Evolutionary conservation across 2,113 vertebrate genomes (phyloP).

Genomic region (Brachypteracias leptosomus): DNA sequence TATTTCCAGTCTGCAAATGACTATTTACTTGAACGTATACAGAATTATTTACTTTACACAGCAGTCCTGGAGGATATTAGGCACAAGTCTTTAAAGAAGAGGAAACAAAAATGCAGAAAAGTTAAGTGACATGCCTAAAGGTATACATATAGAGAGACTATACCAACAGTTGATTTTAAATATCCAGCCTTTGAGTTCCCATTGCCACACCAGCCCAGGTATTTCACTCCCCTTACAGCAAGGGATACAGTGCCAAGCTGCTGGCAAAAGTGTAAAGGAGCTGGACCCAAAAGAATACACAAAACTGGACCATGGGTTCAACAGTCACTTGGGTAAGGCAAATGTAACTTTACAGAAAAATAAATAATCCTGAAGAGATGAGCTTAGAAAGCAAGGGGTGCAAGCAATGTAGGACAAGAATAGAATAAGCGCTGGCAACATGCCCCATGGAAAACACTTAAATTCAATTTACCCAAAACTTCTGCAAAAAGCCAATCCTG

Average conservation of each 20-base stretch:
- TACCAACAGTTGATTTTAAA: neutral
- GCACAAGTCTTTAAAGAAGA: neutral
- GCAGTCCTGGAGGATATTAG: neutral
- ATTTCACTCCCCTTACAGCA: neutral
- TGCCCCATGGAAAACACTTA: neutral
- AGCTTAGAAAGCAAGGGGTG: neutral
- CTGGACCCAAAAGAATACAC: neutral
- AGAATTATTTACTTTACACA: neutral
- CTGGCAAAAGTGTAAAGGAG: neutral
- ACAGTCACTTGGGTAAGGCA: neutral
- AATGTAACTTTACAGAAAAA: neutral
- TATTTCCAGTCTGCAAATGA: neutral
- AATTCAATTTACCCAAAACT: neutral
- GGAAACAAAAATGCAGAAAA: neutral
- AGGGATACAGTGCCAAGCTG: neutral
- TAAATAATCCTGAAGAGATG: neutral
- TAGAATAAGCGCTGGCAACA: rapidly evolving
- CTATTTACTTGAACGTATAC: neutral
- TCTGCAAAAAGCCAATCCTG: neutral
- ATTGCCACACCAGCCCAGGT: neutral
- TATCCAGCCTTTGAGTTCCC: neutral
- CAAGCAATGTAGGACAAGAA: neutral
- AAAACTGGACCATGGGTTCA: neutral
- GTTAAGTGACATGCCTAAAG: neutral
- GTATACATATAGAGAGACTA: neutral